Base-by-base conservation (phyloP, 2,797 vertebrate species). In the Xerus rutilus region DNA sequence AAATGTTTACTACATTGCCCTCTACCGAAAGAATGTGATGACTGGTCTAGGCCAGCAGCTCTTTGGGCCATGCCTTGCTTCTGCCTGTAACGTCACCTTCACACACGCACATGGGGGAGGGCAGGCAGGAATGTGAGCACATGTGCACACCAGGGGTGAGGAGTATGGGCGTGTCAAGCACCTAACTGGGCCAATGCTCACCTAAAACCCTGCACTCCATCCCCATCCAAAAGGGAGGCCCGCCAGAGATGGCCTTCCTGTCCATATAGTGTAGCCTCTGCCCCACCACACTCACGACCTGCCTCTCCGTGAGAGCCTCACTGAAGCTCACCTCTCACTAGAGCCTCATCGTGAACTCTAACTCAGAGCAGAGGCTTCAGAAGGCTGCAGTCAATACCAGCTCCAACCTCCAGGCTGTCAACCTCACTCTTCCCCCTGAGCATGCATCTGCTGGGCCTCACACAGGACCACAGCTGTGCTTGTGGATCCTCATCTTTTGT, bases 91-190 rank as follows among this genome's bases (percentile, higher is more conserved):
- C 13, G 30, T 45, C 52, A 73, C 20, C 76, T 39, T 65, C 21
- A 9, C 18, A 0, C 17, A n/a, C 15, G 32, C 4, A 0, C 1
- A 20, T 5, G 9, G 43, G 67, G 59, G 11, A 23, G 32, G 57
- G 35, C 49, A 9, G 12, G 2, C 1, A 25, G 47, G 20, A n/a
- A 35, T 9, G 1, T 6, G 7, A 32, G 47, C 1, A 17, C 30
- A 3, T 0, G 59, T 2, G 28, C 2, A 6, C 1, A 8, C 6
- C 11, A 30, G 30, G 64, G 30, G 64, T 13, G 23, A 21, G 4
- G 2, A 0, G 18, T 2, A 7, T 0, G n/a, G 69, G 54, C 4
- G 1, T 2, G 4, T 18, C 15, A 0, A 1, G 20, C 39, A 49
- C 2, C 6, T 62, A 30, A n/a, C 18, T 30, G 23, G 18, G 23